Evolutionary conservation across 2,113 vertebrate species (phyloP).

Genomic region (Sylvilagus bachmani): DNA sequence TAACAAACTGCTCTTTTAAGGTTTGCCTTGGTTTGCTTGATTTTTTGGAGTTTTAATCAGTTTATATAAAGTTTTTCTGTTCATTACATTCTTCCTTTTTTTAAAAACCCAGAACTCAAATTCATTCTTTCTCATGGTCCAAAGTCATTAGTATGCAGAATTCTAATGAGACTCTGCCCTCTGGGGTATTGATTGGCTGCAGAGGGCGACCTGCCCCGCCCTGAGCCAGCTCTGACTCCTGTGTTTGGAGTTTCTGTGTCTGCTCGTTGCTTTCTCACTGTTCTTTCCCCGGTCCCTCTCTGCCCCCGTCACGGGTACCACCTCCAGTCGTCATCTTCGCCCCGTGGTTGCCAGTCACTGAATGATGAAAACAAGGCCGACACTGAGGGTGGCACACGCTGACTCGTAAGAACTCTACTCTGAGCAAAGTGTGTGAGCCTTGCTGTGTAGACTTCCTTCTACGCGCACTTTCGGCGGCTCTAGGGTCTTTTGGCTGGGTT

Average conservation of each 20-base stretch:
- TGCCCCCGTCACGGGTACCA: background rate
- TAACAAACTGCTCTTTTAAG: constrained; percentile 50
- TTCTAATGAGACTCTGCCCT: background rate
- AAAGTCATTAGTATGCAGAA: background rate
- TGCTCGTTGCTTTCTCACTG: background rate
- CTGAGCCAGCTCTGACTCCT: background rate
- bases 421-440: background rate
- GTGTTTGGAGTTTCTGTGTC: background rate
- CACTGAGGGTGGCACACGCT: background rate
- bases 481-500: background rate
- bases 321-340: background rate
- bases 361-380: background rate
- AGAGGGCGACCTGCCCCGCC: background rate
- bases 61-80: constrained; percentile 9
- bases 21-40: background rate
- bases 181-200: no score
- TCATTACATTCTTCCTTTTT: background rate
- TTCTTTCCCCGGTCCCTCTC: background rate
- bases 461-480: background rate
- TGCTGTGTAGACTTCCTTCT: background rate
- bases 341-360: background rate
- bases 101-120: background rate
- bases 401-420: background rate
- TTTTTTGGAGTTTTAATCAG: constrained; percentile 18
- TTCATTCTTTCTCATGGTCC: background rate